A percentile compares a stretch with the other conserved stretches of the same genome.
These are phyloP conservation scores for Upupa epops DNA, from an alignment of 2,113 vertebrate species.

Conservation along the genomic window DNA sequence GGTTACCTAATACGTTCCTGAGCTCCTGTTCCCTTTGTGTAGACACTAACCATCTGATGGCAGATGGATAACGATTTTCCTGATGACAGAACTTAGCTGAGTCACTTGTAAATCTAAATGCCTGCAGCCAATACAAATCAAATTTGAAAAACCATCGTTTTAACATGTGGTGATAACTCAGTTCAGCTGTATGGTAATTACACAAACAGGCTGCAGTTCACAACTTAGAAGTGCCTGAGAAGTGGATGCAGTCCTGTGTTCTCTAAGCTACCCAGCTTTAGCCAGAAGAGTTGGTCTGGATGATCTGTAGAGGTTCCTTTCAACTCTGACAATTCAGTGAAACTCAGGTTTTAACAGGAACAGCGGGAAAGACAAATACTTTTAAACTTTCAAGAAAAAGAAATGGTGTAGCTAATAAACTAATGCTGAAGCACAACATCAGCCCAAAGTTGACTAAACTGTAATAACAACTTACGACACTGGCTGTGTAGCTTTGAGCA, in stretches of 20 bases:
- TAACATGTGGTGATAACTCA: constrained; percentile 14
- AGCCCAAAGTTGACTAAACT: background rate
- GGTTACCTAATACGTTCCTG: background rate
- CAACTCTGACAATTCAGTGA: too few relatives aligned
- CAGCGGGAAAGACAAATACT: background rate
- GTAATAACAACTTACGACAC: background rate
- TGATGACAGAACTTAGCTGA: background rate
- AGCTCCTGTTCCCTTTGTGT: background rate
- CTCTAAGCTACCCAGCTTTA: too few relatives aligned
- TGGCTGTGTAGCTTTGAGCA: background rate
- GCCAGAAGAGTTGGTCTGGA: too few relatives aligned
- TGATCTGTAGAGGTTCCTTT: too few relatives aligned
- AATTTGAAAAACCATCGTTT: constrained; percentile 9
- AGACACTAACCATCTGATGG: background rate
- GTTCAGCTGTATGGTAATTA: constrained; percentile 23
- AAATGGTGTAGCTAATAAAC: background rate
- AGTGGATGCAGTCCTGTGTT: background rate
- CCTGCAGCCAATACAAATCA: constrained; percentile 11
- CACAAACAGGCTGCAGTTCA: background rate
- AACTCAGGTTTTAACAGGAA: background rate
- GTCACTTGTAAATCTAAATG: constrained; percentile 1
- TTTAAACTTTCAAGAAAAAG: background rate
- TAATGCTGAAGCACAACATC: background rate
- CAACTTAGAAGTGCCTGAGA: background rate
- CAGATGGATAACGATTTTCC: background rate